Evolutionary conservation across 2,113 vertebrate species (phyloP).

Genomic region (Phainopepla nitens): DNA sequence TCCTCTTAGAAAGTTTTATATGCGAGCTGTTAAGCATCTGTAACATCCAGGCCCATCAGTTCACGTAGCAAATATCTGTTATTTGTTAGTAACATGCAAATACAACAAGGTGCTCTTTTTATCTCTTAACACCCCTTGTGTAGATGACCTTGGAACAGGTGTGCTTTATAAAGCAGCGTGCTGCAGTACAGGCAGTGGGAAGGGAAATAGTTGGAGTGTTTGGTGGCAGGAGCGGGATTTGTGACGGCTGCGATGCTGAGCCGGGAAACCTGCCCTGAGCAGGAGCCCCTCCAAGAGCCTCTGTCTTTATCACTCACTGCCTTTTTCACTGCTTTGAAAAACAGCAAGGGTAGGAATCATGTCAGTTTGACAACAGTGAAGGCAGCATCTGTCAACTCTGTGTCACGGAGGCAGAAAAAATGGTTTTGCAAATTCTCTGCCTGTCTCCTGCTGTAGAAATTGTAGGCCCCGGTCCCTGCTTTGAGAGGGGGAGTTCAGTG

Average conservation of each 20-base stretch:
- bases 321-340: background rate
- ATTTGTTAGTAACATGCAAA: background rate
- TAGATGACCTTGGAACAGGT: background rate
- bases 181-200: background rate
- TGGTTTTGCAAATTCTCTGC: background rate
- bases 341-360: background rate
- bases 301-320: background rate
- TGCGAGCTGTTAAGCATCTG: background rate
- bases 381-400: background rate
- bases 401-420: background rate
- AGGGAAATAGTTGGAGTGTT: background rate
- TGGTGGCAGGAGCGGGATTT: background rate
- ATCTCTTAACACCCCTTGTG: background rate
- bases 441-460: background rate
- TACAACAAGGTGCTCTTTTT: background rate
- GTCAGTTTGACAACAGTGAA: background rate
- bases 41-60: background rate
- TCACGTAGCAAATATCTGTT: background rate
- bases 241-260: background rate
- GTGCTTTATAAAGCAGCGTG: background rate
- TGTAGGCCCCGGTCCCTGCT: background rate
- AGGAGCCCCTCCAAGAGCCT: background rate
- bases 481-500: background rate
- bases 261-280: background rate
- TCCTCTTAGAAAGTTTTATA: background rate